Base-by-base conservation (phyloP, 2,888 invertebrate genomes). In the Dynastes maya region DNA sequence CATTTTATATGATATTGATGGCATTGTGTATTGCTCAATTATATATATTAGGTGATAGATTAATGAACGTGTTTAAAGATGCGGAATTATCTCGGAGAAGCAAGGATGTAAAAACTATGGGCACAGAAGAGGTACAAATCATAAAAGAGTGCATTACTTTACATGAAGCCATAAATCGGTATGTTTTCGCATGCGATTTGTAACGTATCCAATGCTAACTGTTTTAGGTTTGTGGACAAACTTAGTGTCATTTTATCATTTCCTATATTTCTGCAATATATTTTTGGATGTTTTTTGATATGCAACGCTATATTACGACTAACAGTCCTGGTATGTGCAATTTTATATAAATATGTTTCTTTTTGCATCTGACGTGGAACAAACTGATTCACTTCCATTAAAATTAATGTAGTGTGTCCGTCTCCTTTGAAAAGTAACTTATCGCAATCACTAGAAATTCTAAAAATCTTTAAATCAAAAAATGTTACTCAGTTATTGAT, bases 301-400 rank as follows among this genome's bases (percentile, higher is more conserved):
- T 64, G 64, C 64, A 64, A 32, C 32, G n/a, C 64, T 13, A 32
- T 64, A 64, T 32, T 64, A n/a, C 64, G 32, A 37, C 2, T 64
- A 16, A 64, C 64, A 6, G n/a, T 64, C n/a, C n/a, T 64, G 64
- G 64, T 64, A 64, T n/a, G 64, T 58, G 16, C 9, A 45, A 6
- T 11, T 45, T 2, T 45, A 45, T 11, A 45, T 11, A 45, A 45
- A 32, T 32, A 32, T 32, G 32, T 0, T 32, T 32, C 32, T 11
- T 9, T 45, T 45, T 45, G 11, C 8, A 11, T 45, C 0, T 45
- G 2, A 45, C 0, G 2, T 11, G 45, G 8, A 45, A 45, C 8
- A 45, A 45, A 11, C 11, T 2, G 16, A 16, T 16, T 16, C 16
- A 8, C 6, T 11, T 45, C 11, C 11, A 8, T 45, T 8, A 8